These are phyloP conservation scores for Ectemnius cavifrons DNA, from an alignment of 2,888 invertebrate species.

Conservation along the genomic window DNA sequence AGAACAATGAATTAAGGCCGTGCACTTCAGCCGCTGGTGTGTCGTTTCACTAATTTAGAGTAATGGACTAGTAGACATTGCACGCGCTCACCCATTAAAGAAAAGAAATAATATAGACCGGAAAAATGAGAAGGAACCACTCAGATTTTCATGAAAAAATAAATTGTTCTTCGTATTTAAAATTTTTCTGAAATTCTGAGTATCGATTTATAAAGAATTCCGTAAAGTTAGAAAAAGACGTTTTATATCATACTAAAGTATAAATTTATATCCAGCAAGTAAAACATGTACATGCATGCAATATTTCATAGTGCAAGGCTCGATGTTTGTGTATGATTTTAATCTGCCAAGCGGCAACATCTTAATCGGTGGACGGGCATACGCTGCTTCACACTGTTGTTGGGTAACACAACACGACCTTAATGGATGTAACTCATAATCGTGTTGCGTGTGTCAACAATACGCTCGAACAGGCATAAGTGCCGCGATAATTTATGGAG, in stretches of 20 bases:
- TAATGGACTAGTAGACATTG: background rate
- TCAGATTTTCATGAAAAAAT: no score
- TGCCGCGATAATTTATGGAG: background rate
- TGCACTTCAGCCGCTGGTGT: background rate
- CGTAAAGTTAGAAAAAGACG: no score
- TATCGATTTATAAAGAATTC: no score
- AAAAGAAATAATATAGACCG: no score
- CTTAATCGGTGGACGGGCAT: background rate
- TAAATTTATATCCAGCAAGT: no score
- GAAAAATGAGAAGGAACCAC: no score
- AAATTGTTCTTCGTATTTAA: no score
- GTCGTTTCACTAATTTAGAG: background rate
- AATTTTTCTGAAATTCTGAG: no score
- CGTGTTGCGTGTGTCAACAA: conserved; percentile 4
- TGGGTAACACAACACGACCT: background rate
- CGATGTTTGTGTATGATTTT: no score
- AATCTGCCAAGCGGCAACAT: background rate
- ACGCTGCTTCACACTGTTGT: background rate
- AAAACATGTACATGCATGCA: no score
- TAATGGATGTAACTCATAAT: conserved; percentile 10
- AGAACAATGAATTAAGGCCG: conserved; percentile 33
- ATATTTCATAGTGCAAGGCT: no score
- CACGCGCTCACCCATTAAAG: background rate
- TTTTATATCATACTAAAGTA: no score
- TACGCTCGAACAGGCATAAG: background rate